phyloP scores from a whole-genome alignment of 1,140 invertebrate species.

The Ceratosolen fusciceps region DNA sequence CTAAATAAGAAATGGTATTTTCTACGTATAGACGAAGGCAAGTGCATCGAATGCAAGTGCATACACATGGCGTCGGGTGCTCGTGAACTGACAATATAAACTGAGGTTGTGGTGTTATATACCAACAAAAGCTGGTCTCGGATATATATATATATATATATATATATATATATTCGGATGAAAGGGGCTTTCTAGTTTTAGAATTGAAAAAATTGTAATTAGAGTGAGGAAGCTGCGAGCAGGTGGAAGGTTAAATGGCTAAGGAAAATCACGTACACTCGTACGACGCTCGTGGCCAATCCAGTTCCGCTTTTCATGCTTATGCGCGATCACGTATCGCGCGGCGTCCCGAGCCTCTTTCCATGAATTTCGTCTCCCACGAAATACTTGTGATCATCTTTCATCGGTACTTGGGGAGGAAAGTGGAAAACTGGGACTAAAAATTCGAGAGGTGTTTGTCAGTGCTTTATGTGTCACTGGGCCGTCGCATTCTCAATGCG shows the following conservation, averaged over 20 bases:
- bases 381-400: constrained; percentile 50
- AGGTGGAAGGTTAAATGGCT: no score
- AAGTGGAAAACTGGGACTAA: constrained; percentile 70
- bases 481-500: constrained; percentile 58
- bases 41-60: no score
- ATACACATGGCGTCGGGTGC: no score
- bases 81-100: no score
- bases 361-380: constrained; percentile 51
- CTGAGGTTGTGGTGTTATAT: no score
- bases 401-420: constrained; percentile 48
- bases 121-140: no score
- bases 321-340: neutral
- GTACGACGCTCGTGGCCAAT: neutral
- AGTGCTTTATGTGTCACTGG: constrained; percentile 69
- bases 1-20: no score
- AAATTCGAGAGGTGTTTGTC: constrained; percentile 56
- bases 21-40: no score
- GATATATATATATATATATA: no score
- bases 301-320: constrained; percentile 22
- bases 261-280: neutral
- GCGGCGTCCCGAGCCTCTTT: neutral
- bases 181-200: neutral
- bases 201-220: neutral
- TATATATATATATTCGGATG: no score
- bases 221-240: neutral